These are phyloP conservation scores for Hybognathus amarus DNA, from an alignment of 2,797 vertebrate genomes.

Conservation along the genomic window DNA sequence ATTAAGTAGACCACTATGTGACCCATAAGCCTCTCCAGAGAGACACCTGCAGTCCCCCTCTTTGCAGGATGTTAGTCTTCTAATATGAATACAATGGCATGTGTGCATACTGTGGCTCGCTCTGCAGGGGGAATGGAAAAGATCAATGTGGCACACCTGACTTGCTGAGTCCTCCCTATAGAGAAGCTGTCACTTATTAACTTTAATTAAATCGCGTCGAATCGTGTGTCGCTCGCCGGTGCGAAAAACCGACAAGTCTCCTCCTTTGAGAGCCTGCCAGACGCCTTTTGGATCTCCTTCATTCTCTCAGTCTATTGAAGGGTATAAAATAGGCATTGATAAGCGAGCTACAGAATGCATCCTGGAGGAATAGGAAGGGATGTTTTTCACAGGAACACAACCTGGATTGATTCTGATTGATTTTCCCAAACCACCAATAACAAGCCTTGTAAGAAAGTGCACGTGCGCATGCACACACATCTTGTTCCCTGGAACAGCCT, in stretches of 20 bases:
- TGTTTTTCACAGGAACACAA: conserved; percentile 51
- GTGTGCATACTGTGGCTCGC: conserved; percentile 18
- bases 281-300: conserved; percentile 64
- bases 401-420: conserved; percentile 64
- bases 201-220: conserved; percentile 72
- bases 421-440: conserved; percentile 66
- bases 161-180: conserved; percentile 29
- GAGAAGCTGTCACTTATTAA: conserved; percentile 60
- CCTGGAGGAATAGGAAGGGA: conserved; percentile 44
- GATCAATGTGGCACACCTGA: conserved; percentile 50
- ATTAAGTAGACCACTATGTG: conserved; percentile 20
- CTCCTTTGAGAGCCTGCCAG: conserved; percentile 65
- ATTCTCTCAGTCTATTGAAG: conserved; percentile 64
- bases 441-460: conserved; percentile 48
- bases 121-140: conserved; percentile 39
- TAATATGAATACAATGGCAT: conserved; percentile 13
- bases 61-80: conserved; percentile 24
- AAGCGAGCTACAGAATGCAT: conserved; percentile 69
- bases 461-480: background rate
- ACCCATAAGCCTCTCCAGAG: conserved; percentile 16
- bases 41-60: background rate
- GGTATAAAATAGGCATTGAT: conserved; percentile 68
- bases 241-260: conserved; percentile 60
- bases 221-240: conserved; percentile 56
- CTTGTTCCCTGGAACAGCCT: conserved; percentile 30